Conservation (phyloP, 2,113 vertebrate species). For the Cephalopholis sonnerati region DNA sequence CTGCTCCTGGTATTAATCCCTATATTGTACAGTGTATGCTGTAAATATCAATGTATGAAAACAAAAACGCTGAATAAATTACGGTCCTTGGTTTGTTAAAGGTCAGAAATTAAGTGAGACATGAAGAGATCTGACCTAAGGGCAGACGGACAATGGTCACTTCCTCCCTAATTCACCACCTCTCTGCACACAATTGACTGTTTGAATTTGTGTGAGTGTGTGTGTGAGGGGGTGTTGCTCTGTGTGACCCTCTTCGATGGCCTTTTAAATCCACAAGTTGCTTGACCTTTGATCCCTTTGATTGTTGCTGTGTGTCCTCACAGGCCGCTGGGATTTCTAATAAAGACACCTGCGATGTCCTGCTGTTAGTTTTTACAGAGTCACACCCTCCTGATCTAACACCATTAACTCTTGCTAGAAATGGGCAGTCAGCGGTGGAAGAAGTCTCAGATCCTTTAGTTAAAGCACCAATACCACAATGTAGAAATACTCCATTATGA, state of each 20-base stretch:
- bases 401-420: slow-evolving; percentile 11
- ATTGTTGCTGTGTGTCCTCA: slow-evolving; percentile 51
- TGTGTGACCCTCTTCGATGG: slow-evolving; percentile 58
- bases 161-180: slow-evolving; percentile 70
- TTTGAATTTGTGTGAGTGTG: slow-evolving; percentile 41
- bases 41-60: background rate
- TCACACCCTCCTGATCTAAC: slow-evolving; percentile 33
- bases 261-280: slow-evolving; percentile 76
- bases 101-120: slow-evolving; percentile 66
- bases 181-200: slow-evolving; percentile 44
- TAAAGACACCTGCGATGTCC: slow-evolving; percentile 65
- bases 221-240: slow-evolving; percentile 22
- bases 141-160: slow-evolving; percentile 75
- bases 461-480: background rate
- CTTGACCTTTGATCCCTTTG: slow-evolving; percentile 72
- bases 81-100: slow-evolving; percentile 24
- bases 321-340: slow-evolving; percentile 59
- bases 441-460: background rate
- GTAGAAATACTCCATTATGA: background rate
- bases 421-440: background rate
- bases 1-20: background rate
- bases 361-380: slow-evolving; percentile 29
- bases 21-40: background rate
- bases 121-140: slow-evolving; percentile 65
- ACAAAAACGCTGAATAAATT: slow-evolving; percentile 35